Evolutionary conservation across 2,113 vertebrate species (phyloP).

Genomic region (Taxidea taxus): DNA sequence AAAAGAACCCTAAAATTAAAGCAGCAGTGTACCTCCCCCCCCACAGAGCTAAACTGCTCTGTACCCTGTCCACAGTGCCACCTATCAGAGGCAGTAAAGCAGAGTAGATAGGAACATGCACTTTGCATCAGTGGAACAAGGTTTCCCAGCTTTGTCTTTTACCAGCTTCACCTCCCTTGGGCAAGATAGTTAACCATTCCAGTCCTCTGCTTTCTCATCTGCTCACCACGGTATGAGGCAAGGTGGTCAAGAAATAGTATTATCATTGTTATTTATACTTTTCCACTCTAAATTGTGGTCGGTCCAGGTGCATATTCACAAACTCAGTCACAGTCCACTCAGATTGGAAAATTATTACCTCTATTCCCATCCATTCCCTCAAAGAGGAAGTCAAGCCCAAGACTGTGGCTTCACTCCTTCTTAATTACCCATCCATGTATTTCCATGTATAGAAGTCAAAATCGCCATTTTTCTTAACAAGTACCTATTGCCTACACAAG

Average conservation of each 20-base stretch:
- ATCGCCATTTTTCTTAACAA: neutral
- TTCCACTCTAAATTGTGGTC: neutral
- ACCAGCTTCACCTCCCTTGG: neutral
- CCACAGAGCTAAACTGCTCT: neutral
- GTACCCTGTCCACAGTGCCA: neutral
- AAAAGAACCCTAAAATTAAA: conserved; percentile 31
- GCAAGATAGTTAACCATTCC: neutral
- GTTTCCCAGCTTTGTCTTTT: neutral
- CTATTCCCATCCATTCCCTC: neutral
- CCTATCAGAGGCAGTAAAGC: neutral
- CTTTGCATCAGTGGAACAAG: neutral
- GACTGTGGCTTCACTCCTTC: neutral
- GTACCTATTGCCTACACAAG: neutral
- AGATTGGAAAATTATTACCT: neutral
- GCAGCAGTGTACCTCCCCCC: neutral
- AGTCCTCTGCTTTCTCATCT: neutral
- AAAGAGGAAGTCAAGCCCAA: neutral
- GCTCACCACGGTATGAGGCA: neutral
- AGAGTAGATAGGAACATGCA: neutral
- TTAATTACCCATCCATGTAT: neutral
- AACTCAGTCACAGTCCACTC: neutral
- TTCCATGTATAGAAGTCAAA: neutral
- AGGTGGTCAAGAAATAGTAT: neutral
- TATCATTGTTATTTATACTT: neutral
- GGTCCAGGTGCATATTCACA: neutral